Conservation (phyloP, 92 coral and sea anemone genomes). For the Actinostola sp. region DNA sequence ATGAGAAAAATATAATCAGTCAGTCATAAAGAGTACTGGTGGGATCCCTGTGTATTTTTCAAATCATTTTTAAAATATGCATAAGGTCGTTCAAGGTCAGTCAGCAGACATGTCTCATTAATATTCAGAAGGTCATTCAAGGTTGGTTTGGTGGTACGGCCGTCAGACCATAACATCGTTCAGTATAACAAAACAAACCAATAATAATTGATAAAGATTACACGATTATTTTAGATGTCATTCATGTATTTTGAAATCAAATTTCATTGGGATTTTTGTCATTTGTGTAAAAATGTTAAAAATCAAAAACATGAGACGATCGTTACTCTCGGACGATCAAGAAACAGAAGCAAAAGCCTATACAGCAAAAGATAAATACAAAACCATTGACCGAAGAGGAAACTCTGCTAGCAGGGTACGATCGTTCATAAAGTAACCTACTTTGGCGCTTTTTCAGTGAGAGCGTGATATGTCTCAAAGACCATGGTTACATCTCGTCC, state of each 20-base stretch:
- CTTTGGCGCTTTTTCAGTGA: slow-evolving; percentile 64
- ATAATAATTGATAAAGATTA: not conserved
- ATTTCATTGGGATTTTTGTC: no score
- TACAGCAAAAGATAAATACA: no score
- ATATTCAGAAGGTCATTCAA: slow-evolving; percentile 15
- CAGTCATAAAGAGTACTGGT: not conserved
- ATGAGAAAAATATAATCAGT: not conserved
- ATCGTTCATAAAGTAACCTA: slow-evolving; percentile 40
- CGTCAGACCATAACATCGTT: not conserved
- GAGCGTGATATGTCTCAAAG: slow-evolving; percentile 75
- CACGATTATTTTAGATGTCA: no score
- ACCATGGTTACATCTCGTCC: slow-evolving; percentile 83
- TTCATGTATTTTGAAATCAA: no score
- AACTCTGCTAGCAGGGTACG: no score
- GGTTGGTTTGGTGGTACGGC: not conserved
- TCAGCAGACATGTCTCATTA: no score
- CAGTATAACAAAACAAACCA: not conserved
- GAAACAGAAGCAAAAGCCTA: no score
- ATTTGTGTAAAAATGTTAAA: no score
- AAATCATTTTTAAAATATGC: not conserved
- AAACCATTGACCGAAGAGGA: no score
- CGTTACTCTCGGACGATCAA: no score
- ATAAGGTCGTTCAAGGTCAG: no score
- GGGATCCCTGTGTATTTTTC: slow-evolving; percentile 2
- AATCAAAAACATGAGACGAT: no score